A percentile compares a stretch with the other conserved stretches of the same genome.
These are phyloP conservation scores for Gorsachius goisagi DNA, from an alignment of 2,113 vertebrate genomes.

Conservation along the genomic window DNA sequence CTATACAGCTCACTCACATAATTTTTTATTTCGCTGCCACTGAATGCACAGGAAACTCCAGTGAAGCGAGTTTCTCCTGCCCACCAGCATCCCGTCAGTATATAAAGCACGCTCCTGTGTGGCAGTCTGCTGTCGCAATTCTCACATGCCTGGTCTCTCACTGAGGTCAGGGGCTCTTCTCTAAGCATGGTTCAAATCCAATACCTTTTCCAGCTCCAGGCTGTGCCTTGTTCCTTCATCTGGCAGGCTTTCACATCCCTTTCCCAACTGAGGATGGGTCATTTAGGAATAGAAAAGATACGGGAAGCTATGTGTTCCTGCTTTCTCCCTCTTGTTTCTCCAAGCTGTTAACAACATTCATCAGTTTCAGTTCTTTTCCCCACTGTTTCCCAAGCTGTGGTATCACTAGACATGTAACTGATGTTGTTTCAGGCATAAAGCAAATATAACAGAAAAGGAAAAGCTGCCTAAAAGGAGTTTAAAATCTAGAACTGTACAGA, in stretches of 20 bases:
- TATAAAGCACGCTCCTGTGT: not conserved
- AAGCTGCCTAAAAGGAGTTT: not conserved
- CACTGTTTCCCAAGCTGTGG: not conserved
- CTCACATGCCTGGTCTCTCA: not conserved
- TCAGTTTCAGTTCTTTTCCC: not conserved
- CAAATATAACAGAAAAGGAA: not conserved
- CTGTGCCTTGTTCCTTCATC: not conserved
- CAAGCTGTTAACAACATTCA: not conserved
- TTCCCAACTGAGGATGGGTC: not conserved
- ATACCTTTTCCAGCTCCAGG: not conserved
- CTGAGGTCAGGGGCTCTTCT: not conserved
- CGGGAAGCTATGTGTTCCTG: not conserved
- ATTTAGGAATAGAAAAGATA: not conserved
- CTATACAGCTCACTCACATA: not conserved
- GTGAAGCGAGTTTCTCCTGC: not conserved
- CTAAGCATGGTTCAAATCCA: not conserved
- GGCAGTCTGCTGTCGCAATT: not conserved
- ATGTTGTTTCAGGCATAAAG: not conserved
- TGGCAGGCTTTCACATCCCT: not conserved
- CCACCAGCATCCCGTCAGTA: not conserved
- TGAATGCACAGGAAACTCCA: not conserved
- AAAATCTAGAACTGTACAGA: not conserved
- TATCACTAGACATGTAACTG: not conserved
- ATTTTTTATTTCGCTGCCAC: not conserved
- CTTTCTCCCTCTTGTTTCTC: not conserved